These are phyloP conservation scores for Channa striata DNA, from an alignment of 2,797 vertebrate genomes.

Conservation along the genomic window DNA sequence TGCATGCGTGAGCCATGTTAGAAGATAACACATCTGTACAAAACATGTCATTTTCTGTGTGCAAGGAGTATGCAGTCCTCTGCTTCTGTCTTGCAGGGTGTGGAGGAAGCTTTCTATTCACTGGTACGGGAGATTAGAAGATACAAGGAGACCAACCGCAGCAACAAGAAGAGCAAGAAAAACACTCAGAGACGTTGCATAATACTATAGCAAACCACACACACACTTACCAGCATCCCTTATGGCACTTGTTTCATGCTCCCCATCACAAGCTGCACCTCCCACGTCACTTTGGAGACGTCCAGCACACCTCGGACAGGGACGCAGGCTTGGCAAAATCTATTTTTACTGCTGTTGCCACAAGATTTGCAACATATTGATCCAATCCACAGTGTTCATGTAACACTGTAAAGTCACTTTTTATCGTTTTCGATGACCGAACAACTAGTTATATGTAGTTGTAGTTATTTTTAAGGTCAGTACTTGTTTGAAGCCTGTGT, in stretches of 20 bases:
- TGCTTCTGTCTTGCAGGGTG: constrained; percentile 81
- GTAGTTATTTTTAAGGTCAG: not conserved
- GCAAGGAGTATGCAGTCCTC: not conserved
- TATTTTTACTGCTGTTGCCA: constrained; percentile 20
- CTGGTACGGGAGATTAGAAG: constrained; percentile 89
- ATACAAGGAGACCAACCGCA: constrained; percentile 91
- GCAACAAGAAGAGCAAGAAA: constrained; percentile 91
- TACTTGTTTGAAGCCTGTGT: not conserved
- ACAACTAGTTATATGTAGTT: constrained; percentile 12
- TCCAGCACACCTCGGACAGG: constrained; percentile 24
- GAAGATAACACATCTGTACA: not conserved
- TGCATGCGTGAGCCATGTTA: not conserved
- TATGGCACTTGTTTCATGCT: constrained; percentile 55
- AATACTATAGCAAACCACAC: constrained; percentile 80
- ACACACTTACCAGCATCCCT: constrained; percentile 22
- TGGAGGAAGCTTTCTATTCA: constrained; percentile 92
- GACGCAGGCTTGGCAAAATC: constrained; percentile 21
- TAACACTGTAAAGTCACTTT: constrained; percentile 25
- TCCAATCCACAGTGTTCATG: constrained; percentile 19
- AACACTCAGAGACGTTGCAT: constrained; percentile 83
- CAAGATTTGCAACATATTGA: constrained; percentile 30
- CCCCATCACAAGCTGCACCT: constrained; percentile 33
- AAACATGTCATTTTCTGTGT: not conserved
- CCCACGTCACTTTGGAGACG: constrained; percentile 25
- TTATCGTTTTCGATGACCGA: constrained; percentile 13